Conservation (phyloP, 2,113 vertebrate species). For the Helogale parvula region DNA sequence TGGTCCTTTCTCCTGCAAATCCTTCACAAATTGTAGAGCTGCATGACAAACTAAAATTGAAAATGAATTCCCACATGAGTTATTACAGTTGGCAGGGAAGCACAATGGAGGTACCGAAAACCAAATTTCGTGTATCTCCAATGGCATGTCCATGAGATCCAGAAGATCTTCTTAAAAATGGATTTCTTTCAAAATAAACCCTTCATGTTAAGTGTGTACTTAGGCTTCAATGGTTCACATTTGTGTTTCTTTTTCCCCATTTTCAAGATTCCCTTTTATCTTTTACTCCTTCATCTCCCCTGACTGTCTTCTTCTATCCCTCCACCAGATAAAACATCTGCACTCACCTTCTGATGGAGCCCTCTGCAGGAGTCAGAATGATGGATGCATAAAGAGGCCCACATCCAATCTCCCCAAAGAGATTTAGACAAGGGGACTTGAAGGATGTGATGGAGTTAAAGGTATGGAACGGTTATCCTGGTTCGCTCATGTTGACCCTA, state of each 20-base stretch:
- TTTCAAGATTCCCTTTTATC: background rate
- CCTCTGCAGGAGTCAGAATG: background rate
- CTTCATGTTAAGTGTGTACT: background rate
- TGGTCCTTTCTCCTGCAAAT: slow-evolving; percentile 36
- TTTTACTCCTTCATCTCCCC: background rate
- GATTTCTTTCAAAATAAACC: background rate
- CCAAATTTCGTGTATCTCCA: background rate
- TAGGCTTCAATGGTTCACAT: background rate
- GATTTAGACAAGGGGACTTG: background rate
- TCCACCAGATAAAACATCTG: background rate
- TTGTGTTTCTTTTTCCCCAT: background rate
- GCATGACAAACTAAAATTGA: slow-evolving; percentile 21
- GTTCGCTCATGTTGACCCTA: background rate
- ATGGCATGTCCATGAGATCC: background rate
- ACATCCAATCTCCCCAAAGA: background rate
- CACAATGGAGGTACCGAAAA: background rate
- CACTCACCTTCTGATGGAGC: background rate
- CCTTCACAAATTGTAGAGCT: slow-evolving; percentile 29
- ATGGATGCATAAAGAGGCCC: background rate
- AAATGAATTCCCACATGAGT: background rate
- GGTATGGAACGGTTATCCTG: background rate
- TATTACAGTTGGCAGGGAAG: slow-evolving; percentile 16
- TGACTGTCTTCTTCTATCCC: background rate
- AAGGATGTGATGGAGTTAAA: background rate
- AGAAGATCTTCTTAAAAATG: background rate